Percentiles rank a stretch among this genome's conserved stretches.
phyloP scores from a whole-genome alignment of 2,888 invertebrate species.

The Chymomyza fuscimana region DNA sequence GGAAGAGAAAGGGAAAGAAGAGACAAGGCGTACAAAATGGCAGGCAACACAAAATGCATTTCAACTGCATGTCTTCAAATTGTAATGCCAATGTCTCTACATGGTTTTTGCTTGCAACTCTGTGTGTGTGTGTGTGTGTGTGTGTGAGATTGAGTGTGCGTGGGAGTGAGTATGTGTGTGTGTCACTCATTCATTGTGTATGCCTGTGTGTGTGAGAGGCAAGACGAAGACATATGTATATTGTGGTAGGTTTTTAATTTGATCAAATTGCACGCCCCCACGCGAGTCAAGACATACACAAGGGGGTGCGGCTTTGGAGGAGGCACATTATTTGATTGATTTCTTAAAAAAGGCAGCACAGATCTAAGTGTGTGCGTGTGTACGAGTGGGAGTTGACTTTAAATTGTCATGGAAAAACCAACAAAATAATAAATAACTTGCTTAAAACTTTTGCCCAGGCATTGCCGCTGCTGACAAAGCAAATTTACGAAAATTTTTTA shows the following conservation, averaged over 20 bases:
- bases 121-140: slow-evolving; percentile 21
- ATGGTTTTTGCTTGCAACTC: neutral
- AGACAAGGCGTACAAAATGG: neutral
- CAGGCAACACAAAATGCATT: slow-evolving; percentile 72
- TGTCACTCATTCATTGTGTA: neutral
- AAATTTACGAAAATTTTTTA: slow-evolving; percentile 49
- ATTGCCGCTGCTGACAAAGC: slow-evolving; percentile 62
- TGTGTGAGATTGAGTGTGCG: neutral
- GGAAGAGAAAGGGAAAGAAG: too few relatives aligned
- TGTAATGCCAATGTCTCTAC: slow-evolving; percentile 58
- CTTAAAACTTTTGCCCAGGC: slow-evolving; percentile 50
- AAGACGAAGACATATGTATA: slow-evolving; percentile 33
- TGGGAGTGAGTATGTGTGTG: slow-evolving; percentile 2
- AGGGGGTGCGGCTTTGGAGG: slow-evolving; percentile 13
- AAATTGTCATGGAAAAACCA: slow-evolving; percentile 14
- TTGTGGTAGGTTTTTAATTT: slow-evolving; percentile 67
- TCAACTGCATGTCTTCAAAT: slow-evolving; percentile 70
- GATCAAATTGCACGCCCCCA: slow-evolving; percentile 50
- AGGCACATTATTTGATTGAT: slow-evolving; percentile 49
- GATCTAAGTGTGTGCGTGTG: neutral
- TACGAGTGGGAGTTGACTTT: neutral
- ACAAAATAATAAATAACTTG: slow-evolving; percentile 73
- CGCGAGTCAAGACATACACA: neutral
- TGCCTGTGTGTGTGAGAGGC: slow-evolving; percentile 14
- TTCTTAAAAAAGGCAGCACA: slow-evolving; percentile 30